A percentile compares a stretch with the other conserved stretches of the same genome.
phyloP scores from a whole-genome alignment of 2,888 invertebrate genomes.

The Drosophila fungiperda region DNA sequence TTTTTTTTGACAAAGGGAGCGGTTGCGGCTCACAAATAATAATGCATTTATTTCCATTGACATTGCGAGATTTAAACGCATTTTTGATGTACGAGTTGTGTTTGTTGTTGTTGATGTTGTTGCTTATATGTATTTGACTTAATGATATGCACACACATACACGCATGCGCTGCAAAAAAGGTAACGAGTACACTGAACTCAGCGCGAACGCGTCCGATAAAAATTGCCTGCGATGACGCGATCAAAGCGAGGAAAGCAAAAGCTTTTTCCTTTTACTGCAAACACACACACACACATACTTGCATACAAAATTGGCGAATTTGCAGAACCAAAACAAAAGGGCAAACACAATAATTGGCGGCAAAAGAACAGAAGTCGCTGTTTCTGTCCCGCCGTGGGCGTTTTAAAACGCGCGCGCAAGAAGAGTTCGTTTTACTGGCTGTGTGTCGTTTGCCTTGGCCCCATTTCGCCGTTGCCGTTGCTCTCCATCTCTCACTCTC shows the following conservation, averaged over 20 bases:
- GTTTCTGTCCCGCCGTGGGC: slow-evolving; percentile 42
- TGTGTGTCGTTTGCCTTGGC: slow-evolving; percentile 71
- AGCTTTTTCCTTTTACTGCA: slow-evolving; percentile 54
- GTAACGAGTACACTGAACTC: slow-evolving; percentile 78
- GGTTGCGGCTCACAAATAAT: slow-evolving; percentile 57
- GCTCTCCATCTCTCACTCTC: slow-evolving; percentile 23
- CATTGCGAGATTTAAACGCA: slow-evolving; percentile 73
- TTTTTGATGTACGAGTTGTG: slow-evolving; percentile 74
- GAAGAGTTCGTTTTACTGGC: slow-evolving; percentile 34
- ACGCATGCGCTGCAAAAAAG: slow-evolving; percentile 53
- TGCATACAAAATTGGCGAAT: slow-evolving; percentile 54
- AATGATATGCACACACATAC: slow-evolving; percentile 38
- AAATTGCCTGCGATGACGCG: slow-evolving; percentile 45
- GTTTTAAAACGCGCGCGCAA: slow-evolving; percentile 31
- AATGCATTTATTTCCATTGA: slow-evolving; percentile 76
- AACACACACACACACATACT: slow-evolving; percentile 4
- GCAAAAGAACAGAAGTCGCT: slow-evolving; percentile 65
- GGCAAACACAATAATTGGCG: slow-evolving; percentile 44
- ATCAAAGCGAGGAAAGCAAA: slow-evolving; percentile 56
- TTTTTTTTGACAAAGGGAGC: slow-evolving; percentile 70
- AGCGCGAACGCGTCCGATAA: slow-evolving; percentile 31
- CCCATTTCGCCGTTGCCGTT: slow-evolving; percentile 53
- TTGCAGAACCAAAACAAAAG: slow-evolving; percentile 77
- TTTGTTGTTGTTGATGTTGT: slow-evolving; percentile 46
- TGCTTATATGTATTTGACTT: slow-evolving; percentile 47